These are phyloP conservation scores for Asobara japonica DNA, from an alignment of 1,140 invertebrate species.

Conservation along the genomic window DNA sequence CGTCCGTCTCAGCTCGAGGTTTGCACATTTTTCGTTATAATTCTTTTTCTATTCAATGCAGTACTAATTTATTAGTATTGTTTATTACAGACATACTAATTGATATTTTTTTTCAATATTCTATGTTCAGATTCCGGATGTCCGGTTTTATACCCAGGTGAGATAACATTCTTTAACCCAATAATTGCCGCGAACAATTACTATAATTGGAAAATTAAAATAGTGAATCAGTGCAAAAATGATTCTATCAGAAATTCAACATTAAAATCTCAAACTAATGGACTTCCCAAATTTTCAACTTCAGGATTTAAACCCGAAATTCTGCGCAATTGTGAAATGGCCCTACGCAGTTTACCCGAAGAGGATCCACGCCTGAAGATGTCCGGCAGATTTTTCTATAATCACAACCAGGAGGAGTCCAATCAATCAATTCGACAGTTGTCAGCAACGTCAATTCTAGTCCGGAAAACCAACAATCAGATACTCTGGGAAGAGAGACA, in stretches of 20 bases:
- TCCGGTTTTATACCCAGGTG: conserved; percentile 60
- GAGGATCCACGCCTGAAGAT: conserved; percentile 64
- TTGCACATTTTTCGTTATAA: too few species aligned
- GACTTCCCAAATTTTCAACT: background rate
- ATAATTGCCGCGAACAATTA: too few species aligned
- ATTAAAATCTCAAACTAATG: conserved; percentile 3
- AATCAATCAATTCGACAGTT: conserved; percentile 32
- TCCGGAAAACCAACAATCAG: conserved; percentile 52
- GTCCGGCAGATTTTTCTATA: conserved; percentile 63
- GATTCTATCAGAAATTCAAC: background rate
- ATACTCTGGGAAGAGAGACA: conserved; percentile 59
- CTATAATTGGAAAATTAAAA: conserved; percentile 6
- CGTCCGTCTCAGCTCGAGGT: conserved; percentile 65
- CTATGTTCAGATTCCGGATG: conserved; percentile 52
- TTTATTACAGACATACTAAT: too few species aligned
- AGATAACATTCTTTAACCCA: conserved; percentile 40
- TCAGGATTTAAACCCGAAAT: conserved; percentile 64
- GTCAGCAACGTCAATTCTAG: conserved; percentile 57
- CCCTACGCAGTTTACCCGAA: conserved; percentile 54
- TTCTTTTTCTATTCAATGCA: too few species aligned
- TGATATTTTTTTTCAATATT: too few species aligned
- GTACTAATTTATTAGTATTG: too few species aligned
- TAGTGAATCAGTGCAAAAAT: conserved; percentile 2
- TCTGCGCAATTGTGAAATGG: conserved; percentile 59
- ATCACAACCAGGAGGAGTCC: conserved; percentile 47